A percentile compares a stretch with the other conserved stretches of the same genome.
Conservation (phyloP, 2,888 invertebrate species). For the Drosophila pseudotakahashii region DNA sequence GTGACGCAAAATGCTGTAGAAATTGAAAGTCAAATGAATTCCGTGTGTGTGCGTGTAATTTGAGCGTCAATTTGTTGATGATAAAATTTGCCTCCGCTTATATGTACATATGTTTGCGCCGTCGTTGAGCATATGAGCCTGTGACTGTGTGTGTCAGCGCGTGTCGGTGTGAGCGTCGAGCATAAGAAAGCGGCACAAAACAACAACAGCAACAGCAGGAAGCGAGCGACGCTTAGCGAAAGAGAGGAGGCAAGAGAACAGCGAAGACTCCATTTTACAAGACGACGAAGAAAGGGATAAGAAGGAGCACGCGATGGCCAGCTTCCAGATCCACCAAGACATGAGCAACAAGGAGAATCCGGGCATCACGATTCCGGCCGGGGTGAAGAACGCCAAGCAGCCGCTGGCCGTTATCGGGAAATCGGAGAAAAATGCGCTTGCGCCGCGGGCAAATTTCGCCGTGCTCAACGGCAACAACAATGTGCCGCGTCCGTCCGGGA, state of each 20-base stretch:
- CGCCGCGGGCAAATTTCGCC: slow-evolving; percentile 67
- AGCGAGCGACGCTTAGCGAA: slow-evolving; percentile 37
- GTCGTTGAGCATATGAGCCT: slow-evolving; percentile 20
- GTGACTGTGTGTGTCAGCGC: slow-evolving; percentile 22
- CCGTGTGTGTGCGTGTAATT: slow-evolving; percentile 51
- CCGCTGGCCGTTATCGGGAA: slow-evolving; percentile 69
- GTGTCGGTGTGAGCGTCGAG: slow-evolving; percentile 36
- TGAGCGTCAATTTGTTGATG: slow-evolving; percentile 43
- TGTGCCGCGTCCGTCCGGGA: slow-evolving; percentile 59
- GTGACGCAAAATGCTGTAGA: slow-evolving; percentile 44
- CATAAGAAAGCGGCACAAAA: slow-evolving; percentile 35
- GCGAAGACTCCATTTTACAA: slow-evolving; percentile 33
- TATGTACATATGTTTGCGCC: slow-evolving; percentile 9
- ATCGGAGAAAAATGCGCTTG: slow-evolving; percentile 56
- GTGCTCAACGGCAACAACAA: slow-evolving; percentile 68
- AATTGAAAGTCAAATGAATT: slow-evolving; percentile 53
- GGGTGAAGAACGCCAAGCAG: slow-evolving; percentile 60
- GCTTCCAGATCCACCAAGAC: slow-evolving; percentile 91
- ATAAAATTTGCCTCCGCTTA: slow-evolving; percentile 47
- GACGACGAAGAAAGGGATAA: background rate
- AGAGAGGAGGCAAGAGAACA: slow-evolving; percentile 20
- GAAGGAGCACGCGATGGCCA: slow-evolving; percentile 85
- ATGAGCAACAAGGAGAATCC: slow-evolving; percentile 88
- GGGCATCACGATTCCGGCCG: slow-evolving; percentile 42
- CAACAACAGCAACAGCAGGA: slow-evolving; percentile 3